phyloP scores from a whole-genome alignment of 2,888 invertebrate genomes.

The Melinopterus prodromus region DNA sequence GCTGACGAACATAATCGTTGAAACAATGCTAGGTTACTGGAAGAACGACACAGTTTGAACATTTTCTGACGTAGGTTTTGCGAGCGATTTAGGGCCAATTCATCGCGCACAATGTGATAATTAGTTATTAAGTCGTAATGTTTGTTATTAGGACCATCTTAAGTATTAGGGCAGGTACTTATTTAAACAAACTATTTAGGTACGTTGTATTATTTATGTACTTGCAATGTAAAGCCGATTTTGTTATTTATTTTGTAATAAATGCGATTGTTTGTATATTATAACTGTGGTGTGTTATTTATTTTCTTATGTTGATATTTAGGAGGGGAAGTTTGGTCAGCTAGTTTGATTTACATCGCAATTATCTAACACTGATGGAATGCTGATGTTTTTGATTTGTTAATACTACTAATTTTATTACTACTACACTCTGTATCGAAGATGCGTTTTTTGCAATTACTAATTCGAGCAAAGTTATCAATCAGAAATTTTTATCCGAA shows the following conservation, averaged over 20 bases:
- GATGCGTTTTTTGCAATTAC: too few relatives aligned
- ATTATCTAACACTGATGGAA: too few relatives aligned
- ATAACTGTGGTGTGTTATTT: neutral
- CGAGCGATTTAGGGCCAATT: neutral
- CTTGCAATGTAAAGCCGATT: neutral
- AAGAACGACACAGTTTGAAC: neutral
- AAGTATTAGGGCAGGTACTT: slow-evolving; percentile 4
- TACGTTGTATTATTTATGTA: neutral
- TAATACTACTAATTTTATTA: too few relatives aligned
- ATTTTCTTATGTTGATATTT: neutral
- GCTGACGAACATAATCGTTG: neutral
- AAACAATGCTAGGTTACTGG: neutral
- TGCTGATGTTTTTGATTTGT: too few relatives aligned
- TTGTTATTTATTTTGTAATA: slow-evolving; percentile 4
- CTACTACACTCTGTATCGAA: too few relatives aligned
- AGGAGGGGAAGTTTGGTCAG: too few relatives aligned
- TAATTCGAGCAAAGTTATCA: too few relatives aligned
- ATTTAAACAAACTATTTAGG: neutral
- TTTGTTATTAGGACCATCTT: neutral
- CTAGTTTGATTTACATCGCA: too few relatives aligned
- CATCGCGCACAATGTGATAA: neutral
- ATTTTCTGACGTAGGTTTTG: neutral
- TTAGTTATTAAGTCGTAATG: neutral
- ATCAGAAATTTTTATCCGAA: too few relatives aligned
- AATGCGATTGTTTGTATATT: neutral